Percentiles rank a stretch among this genome's conserved stretches.
phyloP scores from a whole-genome alignment of 2,888 invertebrate genomes.

The Metopia argyrocephala region DNA sequence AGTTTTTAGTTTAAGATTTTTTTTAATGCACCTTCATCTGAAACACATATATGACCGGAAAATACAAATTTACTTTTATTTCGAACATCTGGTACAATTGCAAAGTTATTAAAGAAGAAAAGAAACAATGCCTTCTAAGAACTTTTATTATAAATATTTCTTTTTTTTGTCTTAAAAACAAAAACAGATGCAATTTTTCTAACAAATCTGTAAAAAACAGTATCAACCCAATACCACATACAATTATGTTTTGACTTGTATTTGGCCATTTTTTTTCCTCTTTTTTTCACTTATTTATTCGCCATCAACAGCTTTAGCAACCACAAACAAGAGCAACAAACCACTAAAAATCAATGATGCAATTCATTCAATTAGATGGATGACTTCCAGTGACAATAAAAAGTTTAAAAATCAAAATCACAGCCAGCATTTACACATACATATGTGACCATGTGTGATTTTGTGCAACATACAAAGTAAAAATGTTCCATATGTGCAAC shows the following conservation, averaged over 20 bases:
- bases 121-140: conserved; percentile 54
- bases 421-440: no score
- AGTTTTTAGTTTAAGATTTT: not conserved
- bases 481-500: no score
- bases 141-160: conserved; percentile 21
- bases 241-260: not conserved
- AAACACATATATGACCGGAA: conserved; percentile 46
- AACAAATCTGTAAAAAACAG: conserved; percentile 32
- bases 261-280: not conserved
- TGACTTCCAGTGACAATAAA: conserved; percentile 65
- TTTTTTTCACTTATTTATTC: not conserved
- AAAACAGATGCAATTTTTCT: conserved; percentile 63
- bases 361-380: conserved; percentile 65
- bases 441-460: conserved; percentile 15
- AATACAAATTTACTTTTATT: conserved; percentile 56
- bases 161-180: not conserved
- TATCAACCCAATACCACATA: no score
- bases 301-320: conserved; percentile 57
- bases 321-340: conserved; percentile 31
- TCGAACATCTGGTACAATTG: conserved; percentile 61
- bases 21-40: not conserved
- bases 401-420: conserved; percentile 57
- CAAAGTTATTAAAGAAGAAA: conserved; percentile 27
- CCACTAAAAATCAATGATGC: conserved; percentile 66
- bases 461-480: conserved; percentile 14